phyloP scores from a whole-genome alignment of 2,797 vertebrate genomes.

The Sebastes alutus region DNA sequence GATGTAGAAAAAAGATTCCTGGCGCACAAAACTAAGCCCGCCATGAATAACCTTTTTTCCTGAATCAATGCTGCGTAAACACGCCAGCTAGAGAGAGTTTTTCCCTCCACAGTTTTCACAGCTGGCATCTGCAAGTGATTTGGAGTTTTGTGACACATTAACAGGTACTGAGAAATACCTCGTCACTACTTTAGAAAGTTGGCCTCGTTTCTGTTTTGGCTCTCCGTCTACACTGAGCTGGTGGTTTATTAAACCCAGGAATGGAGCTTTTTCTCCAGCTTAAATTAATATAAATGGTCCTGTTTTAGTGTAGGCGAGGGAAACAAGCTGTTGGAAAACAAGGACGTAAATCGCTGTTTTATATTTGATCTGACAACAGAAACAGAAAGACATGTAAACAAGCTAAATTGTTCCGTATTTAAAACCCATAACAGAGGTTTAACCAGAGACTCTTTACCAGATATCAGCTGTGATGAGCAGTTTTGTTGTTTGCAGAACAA shows the following conservation, averaged over 20 bases:
- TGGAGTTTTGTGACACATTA: not conserved
- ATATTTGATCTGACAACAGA: not conserved
- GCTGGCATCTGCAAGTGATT: not conserved
- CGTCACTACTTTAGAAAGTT: not conserved
- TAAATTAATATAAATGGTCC: not conserved
- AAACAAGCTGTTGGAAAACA: not conserved
- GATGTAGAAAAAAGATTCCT: slow-evolving; percentile 17
- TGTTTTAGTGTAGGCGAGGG: not conserved
- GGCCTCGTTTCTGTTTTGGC: not conserved
- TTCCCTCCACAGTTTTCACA: not conserved
- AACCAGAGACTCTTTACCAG: not conserved
- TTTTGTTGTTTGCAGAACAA: not conserved
- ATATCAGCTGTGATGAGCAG: not conserved
- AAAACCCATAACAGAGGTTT: not conserved
- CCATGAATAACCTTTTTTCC: not conserved
- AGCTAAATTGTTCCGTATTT: not conserved
- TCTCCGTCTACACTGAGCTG: not conserved
- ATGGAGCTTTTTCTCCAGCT: not conserved
- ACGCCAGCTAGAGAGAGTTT: not conserved
- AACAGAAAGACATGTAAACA: not conserved
- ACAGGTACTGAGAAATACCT: not conserved
- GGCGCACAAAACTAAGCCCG: not conserved
- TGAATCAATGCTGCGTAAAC: not conserved
- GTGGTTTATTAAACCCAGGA: not conserved
- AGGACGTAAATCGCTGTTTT: not conserved